Conservation (phyloP, 1,140 invertebrate genomes). For the Drosophila subpulchrella region DNA sequence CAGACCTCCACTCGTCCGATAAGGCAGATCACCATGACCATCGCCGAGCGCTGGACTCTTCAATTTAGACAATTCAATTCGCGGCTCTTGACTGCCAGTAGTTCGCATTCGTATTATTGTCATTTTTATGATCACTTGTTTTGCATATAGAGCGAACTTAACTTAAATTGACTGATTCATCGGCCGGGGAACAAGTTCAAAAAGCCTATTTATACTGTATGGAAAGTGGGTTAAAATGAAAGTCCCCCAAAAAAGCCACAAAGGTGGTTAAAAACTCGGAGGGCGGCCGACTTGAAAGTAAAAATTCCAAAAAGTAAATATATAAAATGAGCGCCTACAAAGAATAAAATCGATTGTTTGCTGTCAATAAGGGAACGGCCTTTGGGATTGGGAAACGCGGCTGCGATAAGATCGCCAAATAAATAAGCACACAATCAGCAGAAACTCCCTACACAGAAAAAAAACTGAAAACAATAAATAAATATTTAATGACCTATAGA, state of each 20-base stretch:
- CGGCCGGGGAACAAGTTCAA: constrained; percentile 33
- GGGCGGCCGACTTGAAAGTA: constrained; percentile 41
- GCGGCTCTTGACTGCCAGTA: constrained; percentile 13
- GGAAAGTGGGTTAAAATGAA: constrained; percentile 75
- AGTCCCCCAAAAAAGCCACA: constrained; percentile 17
- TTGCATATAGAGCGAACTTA: constrained; percentile 22
- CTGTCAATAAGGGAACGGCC: constrained; percentile 45
- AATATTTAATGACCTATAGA: too few species aligned
- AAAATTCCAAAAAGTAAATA: constrained; percentile 45
- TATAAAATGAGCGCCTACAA: constrained; percentile 44
- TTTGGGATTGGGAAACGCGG: constrained; percentile 40
- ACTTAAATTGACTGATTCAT: constrained; percentile 75
- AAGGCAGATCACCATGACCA: constrained; percentile 23
- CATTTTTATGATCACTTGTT: constrained; percentile 69
- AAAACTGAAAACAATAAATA: not conserved
- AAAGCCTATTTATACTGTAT: constrained; percentile 15
- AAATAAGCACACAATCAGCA: constrained; percentile 27
- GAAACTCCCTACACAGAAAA: not conserved
- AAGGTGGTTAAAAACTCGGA: constrained; percentile 34
- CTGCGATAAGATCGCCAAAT: constrained; percentile 41
- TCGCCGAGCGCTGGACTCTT: constrained; percentile 26
- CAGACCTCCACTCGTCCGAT: constrained; percentile 36
- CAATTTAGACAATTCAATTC: constrained; percentile 74
- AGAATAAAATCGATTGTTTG: constrained; percentile 72
- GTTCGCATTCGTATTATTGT: constrained; percentile 23